Base-by-base conservation (phyloP, 2,888 invertebrate species). In the Penaeus monodon region DNA sequence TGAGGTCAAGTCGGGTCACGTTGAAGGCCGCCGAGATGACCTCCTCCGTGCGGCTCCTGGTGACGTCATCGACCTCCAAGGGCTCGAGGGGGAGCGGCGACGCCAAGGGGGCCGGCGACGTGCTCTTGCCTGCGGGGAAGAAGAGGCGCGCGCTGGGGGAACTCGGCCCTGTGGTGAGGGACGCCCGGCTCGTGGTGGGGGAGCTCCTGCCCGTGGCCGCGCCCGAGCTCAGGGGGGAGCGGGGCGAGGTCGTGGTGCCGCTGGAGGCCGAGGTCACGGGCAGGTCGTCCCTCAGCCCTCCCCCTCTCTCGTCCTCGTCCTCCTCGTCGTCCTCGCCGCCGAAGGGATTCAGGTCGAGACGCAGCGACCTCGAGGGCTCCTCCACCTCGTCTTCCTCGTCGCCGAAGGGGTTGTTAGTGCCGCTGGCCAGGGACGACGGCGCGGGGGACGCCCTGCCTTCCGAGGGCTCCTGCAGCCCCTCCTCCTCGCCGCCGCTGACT, bases 1-100 rank as follows among this genome's bases (percentile, higher is more conserved):
- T 68, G 22, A 87, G 82, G 66, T 87, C 86, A 38, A 87, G 82
- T 3, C 49, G 77, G 57, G 86, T 77, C 83, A 87, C 78, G 44
- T 87, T 87, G 78, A 87, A 87, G 12, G 82, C 70, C 33, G 74
- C 78, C 27, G 82, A 33, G 68, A 87, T 68, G 33, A 68, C 65
- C 33, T 83, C 86, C 73, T 65, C 66, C 22, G 76, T 79, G 44
- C 64, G 27, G 38, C 77, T 64, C 63, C 63, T 73, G n/a, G 77
- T 73, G 24, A 86, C 78, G 7, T 68, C 68, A 12, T 2, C 74
- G 7, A 70, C 74, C 65, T 17, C 27, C 73, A 27, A 73, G 12
- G 77, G 49, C 77, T 24, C 44, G 27, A 24, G 20, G 0, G 44
- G 14, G 14, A 49, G n/a, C 38, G 65, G 79, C n/a, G 8, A 29